Base-by-base conservation (phyloP, 1,140 invertebrate genomes). In the Elysia chlorotica region DNA sequence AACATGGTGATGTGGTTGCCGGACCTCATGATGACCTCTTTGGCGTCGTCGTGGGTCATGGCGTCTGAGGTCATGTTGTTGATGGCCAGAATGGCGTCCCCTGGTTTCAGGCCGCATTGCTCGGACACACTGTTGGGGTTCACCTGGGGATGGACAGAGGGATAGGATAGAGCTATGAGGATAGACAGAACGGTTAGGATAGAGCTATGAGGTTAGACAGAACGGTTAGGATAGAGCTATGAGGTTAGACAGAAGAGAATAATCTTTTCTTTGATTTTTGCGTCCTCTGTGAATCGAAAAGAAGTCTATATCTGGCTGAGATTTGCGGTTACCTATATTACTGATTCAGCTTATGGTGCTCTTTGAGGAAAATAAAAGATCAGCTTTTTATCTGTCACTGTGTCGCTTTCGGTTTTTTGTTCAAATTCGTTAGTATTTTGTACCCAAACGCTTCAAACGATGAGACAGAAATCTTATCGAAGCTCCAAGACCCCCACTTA, bases 11-110 rank as follows among this genome's bases (percentile, higher is more conserved):
- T 85, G 36, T 83, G 78, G 78, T 87, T 85, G 0, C 83, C 86
- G n/a, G 87, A 85, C 65, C 83, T 76, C n/a, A 89, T 82, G 33
- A 89, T 85, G 66, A 87, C 86, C 78, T 81, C 82, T 68, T 89
- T 87, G 6, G 87, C 87, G 36, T 87, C 79, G 53, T 88, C 86
- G 68, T 88, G 87, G 65, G 83, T 80, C 68, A 89, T 68, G 5
- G 74, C 74, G 59, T 86, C 83, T 25, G 87, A 81, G 59, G 80
- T 79, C 6, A 76, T 68, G 25, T 83, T 78, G 68, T 88, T 88
- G 61, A 89, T 88, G 54, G 71, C 74, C 6, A 89, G 71, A 23
- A 89, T 81, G 41, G 83, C 87, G 81, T 89, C 88, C 3, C 87
- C 87, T 14, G 85, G 76, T 33, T 78, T 74, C 25, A 89, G 73